These are phyloP conservation scores for Mus pahari DNA, from an alignment of 2,113 vertebrate genomes.

Conservation along the genomic window DNA sequence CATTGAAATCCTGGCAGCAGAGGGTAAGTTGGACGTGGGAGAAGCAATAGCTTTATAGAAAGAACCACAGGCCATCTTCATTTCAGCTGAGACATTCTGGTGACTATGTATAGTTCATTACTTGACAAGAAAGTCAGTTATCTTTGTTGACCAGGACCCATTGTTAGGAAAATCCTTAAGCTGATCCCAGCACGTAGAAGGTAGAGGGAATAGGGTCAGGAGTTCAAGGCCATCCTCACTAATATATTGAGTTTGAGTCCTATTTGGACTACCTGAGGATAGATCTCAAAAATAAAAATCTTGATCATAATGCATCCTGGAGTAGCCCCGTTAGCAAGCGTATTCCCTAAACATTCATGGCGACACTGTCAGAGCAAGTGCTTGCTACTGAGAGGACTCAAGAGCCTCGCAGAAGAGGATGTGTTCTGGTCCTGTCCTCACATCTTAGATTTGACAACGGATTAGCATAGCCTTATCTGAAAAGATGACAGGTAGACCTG, in stretches of 20 bases:
- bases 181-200: not conserved
- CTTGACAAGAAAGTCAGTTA: not conserved
- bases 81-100: not conserved
- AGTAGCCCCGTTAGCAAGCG: not conserved
- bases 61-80: not conserved
- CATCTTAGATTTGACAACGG: not conserved
- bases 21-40: not conserved
- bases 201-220: not conserved
- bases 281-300: not conserved
- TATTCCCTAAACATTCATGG: not conserved
- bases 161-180: conserved; percentile 13
- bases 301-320: conserved; percentile 19
- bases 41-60: not conserved
- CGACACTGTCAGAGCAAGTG: not conserved
- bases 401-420: not conserved
- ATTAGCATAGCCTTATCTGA: conserved; percentile 28
- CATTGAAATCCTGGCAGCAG: not conserved
- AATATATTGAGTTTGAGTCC: not conserved
- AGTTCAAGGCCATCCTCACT: not conserved
- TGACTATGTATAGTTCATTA: not conserved
- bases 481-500: not conserved
- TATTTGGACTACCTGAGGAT: not conserved
- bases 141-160: not conserved
- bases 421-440: not conserved
- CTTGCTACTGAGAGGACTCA: not conserved